Percentiles rank a stretch among this genome's conserved stretches.
These are phyloP conservation scores for Pycnomerus fuliginosus DNA, from an alignment of 2,888 invertebrate species.

Conservation along the genomic window DNA sequence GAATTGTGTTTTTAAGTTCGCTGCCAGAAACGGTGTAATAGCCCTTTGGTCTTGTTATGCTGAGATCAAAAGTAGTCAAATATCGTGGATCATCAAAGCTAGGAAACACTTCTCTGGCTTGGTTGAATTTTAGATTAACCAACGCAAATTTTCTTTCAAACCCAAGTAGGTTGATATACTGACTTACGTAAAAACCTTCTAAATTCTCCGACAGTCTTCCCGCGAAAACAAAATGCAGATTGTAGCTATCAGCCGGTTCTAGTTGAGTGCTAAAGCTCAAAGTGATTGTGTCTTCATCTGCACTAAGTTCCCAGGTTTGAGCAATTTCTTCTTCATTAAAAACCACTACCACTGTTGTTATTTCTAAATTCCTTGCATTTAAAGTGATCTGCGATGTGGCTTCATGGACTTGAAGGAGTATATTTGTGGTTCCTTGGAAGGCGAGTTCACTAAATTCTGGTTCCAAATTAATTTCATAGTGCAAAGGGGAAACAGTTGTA, in stretches of 20 bases:
- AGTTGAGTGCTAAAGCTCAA: too few species aligned
- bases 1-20: too few species aligned
- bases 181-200: conserved; percentile 1
- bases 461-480: too few species aligned
- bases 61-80: conserved; percentile 55
- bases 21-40: too few species aligned
- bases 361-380: neutral
- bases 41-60: conserved; percentile 52
- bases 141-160: conserved; percentile 55
- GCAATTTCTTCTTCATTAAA: neutral
- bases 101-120: conserved; percentile 69
- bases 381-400: neutral
- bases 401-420: too few species aligned
- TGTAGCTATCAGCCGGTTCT: too few species aligned
- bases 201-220: neutral
- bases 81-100: conserved; percentile 67
- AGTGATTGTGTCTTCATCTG: too few species aligned
- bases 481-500: too few species aligned
- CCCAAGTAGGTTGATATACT: neutral
- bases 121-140: conserved; percentile 66
- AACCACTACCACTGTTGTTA: neutral
- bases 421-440: too few species aligned
- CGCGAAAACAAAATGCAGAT: neutral
- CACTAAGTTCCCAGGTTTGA: neutral
- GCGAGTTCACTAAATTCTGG: too few species aligned